phyloP scores from a whole-genome alignment of 2,797 vertebrate genomes.

The Acestrorhynchus altus region DNA sequence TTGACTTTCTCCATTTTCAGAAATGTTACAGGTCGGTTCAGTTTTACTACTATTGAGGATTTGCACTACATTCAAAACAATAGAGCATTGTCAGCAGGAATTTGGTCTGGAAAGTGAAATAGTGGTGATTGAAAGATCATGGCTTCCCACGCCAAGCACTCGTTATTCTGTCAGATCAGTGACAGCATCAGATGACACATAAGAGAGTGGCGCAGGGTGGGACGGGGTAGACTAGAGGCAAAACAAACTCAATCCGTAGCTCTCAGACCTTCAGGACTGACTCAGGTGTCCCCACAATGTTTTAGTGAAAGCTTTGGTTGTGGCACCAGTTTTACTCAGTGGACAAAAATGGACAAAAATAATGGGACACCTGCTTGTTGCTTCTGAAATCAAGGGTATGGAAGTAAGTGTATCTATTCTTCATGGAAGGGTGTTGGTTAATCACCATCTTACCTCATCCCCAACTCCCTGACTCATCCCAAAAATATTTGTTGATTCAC shows the following conservation, averaged over 20 bases:
- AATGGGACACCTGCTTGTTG: no score
- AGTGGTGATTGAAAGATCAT: constrained; percentile 34
- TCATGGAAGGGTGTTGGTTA: no score
- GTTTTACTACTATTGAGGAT: constrained; percentile 15
- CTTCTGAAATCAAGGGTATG: no score
- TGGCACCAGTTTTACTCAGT: not conserved
- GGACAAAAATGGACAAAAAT: no score
- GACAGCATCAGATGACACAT: constrained; percentile 51
- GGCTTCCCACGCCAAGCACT: constrained; percentile 41
- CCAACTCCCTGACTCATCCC: no score
- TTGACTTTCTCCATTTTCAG: not conserved
- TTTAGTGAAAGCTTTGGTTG: constrained; percentile 12
- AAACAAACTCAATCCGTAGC: constrained; percentile 53
- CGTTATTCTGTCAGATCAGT: constrained; percentile 43
- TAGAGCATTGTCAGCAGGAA: constrained; percentile 42
- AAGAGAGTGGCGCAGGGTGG: constrained; percentile 25
- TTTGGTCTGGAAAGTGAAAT: constrained; percentile 38
- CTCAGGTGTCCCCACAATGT: constrained; percentile 30
- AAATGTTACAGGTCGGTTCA: constrained; percentile 9
- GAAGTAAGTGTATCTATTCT: no score
- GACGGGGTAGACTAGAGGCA: constrained; percentile 38
- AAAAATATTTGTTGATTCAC: no score
- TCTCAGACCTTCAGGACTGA: constrained; percentile 18
- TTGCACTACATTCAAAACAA: constrained; percentile 34
- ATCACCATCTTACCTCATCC: no score